Evolutionary conservation across 2,113 vertebrate genomes (phyloP), one percentile per base, ranked within the genome.

Genomic region (Toxotes jaculatrix): DNA sequence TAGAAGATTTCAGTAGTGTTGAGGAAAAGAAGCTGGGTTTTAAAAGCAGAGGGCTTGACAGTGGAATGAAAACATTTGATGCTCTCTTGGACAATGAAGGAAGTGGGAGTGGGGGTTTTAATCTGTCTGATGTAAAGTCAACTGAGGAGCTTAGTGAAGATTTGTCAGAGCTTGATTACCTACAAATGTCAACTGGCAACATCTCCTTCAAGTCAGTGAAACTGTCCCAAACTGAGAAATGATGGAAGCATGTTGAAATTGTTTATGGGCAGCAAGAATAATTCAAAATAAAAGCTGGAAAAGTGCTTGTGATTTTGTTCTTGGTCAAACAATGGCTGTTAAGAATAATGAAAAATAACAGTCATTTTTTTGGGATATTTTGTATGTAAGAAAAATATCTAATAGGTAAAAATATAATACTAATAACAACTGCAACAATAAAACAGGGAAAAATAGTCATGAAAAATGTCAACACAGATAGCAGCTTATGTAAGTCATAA

Each of bases 171-270:
- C 16, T 84, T 0, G 66, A 91, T 27, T 86, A 93, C 56, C 82
- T 91, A 2, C 65, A 3, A 21, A 86, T 23, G 65, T 86, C 88
- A 21, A 84, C 91, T 0, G 63, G 43, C 8, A 91, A 87, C 45
- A 4, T 88, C 43, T 88, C 75, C 31, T 93, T 91, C 74, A 88
- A 74, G 67, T 91, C 91, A 0, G 19, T 81, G 12, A 69, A 73
- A 7, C 42, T 36, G 51, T 27, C 69, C 7, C 13, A 7, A 9
- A 8, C n/a, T 8, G 63, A 77, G 12, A 64, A 55, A 27, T 75
- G 34, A 64, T 4, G n/a, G 38, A 51, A 59, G 45, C 4, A 0
- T 60, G 27, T 12, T 42, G 16, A 64, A 32, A 4, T 32, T 19
- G 49, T n/a, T 49, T 55, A 42, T n/a, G n/a, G 53, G 55, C 1